Percentiles rank a stretch among this genome's conserved stretches.
Evolutionary conservation across 1,140 invertebrate genomes (phyloP).

Genomic region (Telenomus remus): DNA sequence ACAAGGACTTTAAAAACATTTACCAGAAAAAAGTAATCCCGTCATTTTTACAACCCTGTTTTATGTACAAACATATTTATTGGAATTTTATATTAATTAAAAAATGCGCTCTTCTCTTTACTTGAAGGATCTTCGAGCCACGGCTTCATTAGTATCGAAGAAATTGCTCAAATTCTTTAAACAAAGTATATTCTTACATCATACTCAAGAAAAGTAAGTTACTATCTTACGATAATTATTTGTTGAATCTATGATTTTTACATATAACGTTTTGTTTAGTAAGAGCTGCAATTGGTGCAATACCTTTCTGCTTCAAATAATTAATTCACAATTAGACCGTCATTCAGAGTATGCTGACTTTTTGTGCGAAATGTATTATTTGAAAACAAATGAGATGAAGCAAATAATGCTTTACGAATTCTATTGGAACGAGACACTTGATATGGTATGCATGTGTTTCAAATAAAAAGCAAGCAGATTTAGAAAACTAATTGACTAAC

Average conservation of each 20-base stretch:
- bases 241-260: background rate
- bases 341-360: slow-evolving; percentile 62
- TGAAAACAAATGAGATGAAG: slow-evolving; percentile 60
- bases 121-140: slow-evolving; percentile 49
- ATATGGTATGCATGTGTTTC: slow-evolving; percentile 51
- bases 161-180: slow-evolving; percentile 50
- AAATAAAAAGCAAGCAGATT: background rate
- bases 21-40: slow-evolving; percentile 62
- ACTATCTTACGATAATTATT: too few relatives aligned
- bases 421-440: slow-evolving; percentile 67
- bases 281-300: slow-evolving; percentile 62
- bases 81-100: too few relatives aligned
- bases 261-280: slow-evolving; percentile 43
- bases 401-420: slow-evolving; percentile 60
- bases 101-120: background rate
- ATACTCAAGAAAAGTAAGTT: slow-evolving; percentile 40
- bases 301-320: slow-evolving; percentile 63
- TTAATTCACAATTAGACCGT: slow-evolving; percentile 66
- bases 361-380: slow-evolving; percentile 59
- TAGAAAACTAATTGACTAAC: background rate
- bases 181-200: slow-evolving; percentile 47
- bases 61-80: background rate
- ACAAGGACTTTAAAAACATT: slow-evolving; percentile 60
- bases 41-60: background rate
- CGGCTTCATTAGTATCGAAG: slow-evolving; percentile 59